Conservation (phyloP, 2,113 vertebrate genomes). For the Ictalurus punctatus region DNA sequence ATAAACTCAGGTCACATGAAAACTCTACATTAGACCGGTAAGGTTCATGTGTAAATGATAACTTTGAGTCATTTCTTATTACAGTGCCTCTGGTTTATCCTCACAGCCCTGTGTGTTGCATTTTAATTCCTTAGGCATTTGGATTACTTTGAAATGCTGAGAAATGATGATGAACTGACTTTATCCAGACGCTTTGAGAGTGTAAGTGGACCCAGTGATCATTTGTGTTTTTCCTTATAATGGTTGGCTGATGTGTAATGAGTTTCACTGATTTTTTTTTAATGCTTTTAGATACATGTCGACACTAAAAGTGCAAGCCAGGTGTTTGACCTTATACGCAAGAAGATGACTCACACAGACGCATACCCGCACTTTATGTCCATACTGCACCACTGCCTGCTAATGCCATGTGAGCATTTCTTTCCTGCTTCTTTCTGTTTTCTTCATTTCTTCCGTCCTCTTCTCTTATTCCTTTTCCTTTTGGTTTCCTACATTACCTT, state of each 20-base stretch:
- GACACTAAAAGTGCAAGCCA: conserved; percentile 98
- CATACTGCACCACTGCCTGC: conserved; percentile 96
- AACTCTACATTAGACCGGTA: conserved; percentile 96
- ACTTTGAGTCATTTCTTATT: not conserved
- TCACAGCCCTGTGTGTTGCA: not conserved
- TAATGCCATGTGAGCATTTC: conserved; percentile 93
- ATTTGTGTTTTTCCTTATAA: not conserved
- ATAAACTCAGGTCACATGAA: conserved; percentile 94
- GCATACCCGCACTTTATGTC: conserved; percentile 98
- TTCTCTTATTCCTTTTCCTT: not conserved
- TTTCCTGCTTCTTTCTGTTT: not conserved
- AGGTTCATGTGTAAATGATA: conserved; percentile 48
- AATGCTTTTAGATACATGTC: conserved; percentile 83
- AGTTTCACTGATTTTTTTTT: not conserved
- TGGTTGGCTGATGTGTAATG: not conserved
- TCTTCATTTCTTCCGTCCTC: not conserved
- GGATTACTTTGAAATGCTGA: conserved; percentile 98
- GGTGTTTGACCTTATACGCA: conserved; percentile 95
- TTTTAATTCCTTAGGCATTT: conserved; percentile 81
- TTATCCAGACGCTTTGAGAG: conserved; percentile 95
- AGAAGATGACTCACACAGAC: conserved; percentile 94
- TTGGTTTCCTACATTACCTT: not conserved
- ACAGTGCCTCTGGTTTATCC: not conserved
- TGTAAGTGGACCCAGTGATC: conserved; percentile 64
- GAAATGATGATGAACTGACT: conserved; percentile 96